Base-by-base conservation (phyloP, 2,113 vertebrate genomes). In the Ellobius talpinus region DNA sequence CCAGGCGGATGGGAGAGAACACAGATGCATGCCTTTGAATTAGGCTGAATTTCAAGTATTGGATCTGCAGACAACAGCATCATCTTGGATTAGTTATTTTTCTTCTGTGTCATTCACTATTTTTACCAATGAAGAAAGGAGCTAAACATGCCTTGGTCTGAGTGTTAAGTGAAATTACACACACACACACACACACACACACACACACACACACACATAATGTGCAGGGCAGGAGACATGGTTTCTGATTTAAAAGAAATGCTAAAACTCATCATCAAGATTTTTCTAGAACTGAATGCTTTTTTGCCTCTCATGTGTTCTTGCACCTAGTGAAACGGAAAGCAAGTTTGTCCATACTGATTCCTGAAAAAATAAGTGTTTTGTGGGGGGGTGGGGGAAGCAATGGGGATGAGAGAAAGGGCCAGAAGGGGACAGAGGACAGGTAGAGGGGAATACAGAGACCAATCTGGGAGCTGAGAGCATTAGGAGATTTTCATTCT, bases 31-130 rank as follows among this genome's bases (percentile, higher is more conserved):
- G 13, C 91, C 92, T 50, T 86, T 78, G 87, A 93, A 85, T 79
- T 87, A 76, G 52, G 36, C 50, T 77, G 31, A 63, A 52, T 92
- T 92, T 96, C 29, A 52, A 86, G 85, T 65, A 87, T 5, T 10
- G 31, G 73, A 11, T 61, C 21, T 76, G 21, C 5, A 81, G 70
- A 7, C 3, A 76, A 31, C 70, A 66, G 26, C 29, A 70, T 21
- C 33, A 50, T 21, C 63, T 73, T 91, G 86, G 77, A 42, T 68
- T 66, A 16, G 7, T 93, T 90, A 89, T 16, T 86, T 89, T 13
- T 81, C 17, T 65, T 88, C n/a, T 82, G 26, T 72, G 72, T 66
- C 42, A 66, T 77, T 88, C 3, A 50, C 7, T 52, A 92, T 94
- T 8, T 3, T 88, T 50, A 29, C 82, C 89, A 93, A 76, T 26